phyloP scores from a whole-genome alignment of 2,113 vertebrate species.

The Pachypanchax playfairii region DNA sequence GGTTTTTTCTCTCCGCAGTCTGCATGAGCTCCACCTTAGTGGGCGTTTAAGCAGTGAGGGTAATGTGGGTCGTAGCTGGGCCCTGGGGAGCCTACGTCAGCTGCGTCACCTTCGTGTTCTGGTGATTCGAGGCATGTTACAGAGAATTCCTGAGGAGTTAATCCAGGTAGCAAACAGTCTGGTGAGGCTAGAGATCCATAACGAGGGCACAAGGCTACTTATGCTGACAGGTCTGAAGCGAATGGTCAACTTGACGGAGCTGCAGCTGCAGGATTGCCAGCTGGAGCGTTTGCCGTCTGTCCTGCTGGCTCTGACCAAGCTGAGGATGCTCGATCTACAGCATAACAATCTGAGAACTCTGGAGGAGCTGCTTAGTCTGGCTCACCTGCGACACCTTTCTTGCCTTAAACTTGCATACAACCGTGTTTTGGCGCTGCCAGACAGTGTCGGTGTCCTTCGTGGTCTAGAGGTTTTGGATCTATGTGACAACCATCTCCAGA shows the following conservation, averaged over 20 bases:
- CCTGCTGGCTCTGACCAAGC: slow-evolving; percentile 64
- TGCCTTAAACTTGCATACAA: slow-evolving; percentile 78
- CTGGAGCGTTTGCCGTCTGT: slow-evolving; percentile 78
- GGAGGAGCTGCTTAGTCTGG: slow-evolving; percentile 78
- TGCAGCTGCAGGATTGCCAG: slow-evolving; percentile 79
- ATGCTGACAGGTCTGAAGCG: slow-evolving; percentile 74
- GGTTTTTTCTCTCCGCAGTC: slow-evolving; percentile 74
- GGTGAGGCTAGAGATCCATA: slow-evolving; percentile 74
- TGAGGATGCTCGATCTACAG: slow-evolving; percentile 76
- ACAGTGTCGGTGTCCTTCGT: slow-evolving; percentile 70
- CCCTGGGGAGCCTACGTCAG: slow-evolving; percentile 72
- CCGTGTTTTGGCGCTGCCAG: slow-evolving; percentile 62
- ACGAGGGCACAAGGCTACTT: slow-evolving; percentile 75
- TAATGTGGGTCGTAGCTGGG: slow-evolving; percentile 72
- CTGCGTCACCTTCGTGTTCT: slow-evolving; percentile 74
- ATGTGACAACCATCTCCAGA: slow-evolving; percentile 76
- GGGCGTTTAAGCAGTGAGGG: slow-evolving; percentile 73
- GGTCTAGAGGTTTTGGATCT: slow-evolving; percentile 78
- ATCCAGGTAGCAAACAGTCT: slow-evolving; percentile 73
- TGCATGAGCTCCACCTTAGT: slow-evolving; percentile 78
- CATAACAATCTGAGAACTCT: slow-evolving; percentile 76
- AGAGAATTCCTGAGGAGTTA: slow-evolving; percentile 74
- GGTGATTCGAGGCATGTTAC: slow-evolving; percentile 68
- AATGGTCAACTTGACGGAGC: slow-evolving; percentile 65
- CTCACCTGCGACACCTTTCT: slow-evolving; percentile 74